These are phyloP conservation scores for Andrena cerasifolii DNA, from an alignment of 1,140 invertebrate genomes.

Conservation along the genomic window DNA sequence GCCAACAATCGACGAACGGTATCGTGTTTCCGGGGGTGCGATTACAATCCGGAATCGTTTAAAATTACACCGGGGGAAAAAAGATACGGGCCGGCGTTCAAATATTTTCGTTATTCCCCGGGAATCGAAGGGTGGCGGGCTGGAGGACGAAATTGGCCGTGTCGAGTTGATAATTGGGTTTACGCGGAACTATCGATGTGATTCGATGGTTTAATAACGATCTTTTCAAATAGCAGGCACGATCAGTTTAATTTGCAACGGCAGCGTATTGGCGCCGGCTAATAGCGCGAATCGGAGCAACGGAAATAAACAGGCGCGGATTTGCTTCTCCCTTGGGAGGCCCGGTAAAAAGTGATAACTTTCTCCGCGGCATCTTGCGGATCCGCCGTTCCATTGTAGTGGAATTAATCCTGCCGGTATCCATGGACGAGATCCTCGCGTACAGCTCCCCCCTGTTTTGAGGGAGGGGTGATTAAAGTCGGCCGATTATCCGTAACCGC, in stretches of 20 bases:
- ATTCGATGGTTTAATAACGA: conserved; percentile 42
- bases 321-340: too few species aligned
- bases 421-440: too few species aligned
- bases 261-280: conserved; percentile 22
- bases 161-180: conserved; percentile 58
- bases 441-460: not conserved
- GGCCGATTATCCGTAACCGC: not conserved
- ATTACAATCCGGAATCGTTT: conserved; percentile 17
- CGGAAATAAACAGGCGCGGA: not conserved
- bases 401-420: not conserved
- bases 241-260: conserved; percentile 33
- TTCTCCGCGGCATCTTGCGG: too few species aligned
- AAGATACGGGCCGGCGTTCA: conserved; percentile 5
- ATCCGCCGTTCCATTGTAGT: not conserved
- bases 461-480: not conserved
- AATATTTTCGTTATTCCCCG: not conserved
- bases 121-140: not conserved
- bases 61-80: conserved; percentile 8
- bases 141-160: conserved; percentile 4
- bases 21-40: not conserved
- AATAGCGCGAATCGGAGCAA: conserved; percentile 14
- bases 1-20: not conserved
- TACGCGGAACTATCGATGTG: conserved; percentile 47
- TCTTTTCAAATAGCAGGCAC: conserved; percentile 3
- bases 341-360: too few species aligned